These are phyloP conservation scores for Matsumyia berberina DNA, from an alignment of 2,888 invertebrate species.

Conservation along the genomic window DNA sequence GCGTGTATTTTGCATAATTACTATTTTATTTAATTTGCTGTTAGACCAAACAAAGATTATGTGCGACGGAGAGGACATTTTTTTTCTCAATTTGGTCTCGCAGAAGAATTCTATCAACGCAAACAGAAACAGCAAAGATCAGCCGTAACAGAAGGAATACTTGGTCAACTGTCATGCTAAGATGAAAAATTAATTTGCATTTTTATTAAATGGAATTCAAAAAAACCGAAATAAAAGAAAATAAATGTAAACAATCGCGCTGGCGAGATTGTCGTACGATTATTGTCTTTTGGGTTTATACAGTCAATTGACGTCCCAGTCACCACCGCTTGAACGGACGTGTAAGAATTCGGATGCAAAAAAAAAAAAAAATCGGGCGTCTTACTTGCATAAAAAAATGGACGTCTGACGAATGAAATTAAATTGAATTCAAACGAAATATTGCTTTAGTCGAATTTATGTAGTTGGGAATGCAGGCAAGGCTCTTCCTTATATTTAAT, in stretches of 20 bases:
- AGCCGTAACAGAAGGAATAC: not conserved
- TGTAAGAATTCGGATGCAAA: conserved; percentile 48
- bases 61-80: not conserved
- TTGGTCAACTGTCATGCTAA: conserved; percentile 14
- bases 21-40: not conserved
- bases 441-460: not conserved
- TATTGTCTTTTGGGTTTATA: conserved; percentile 7
- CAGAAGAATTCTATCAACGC: conserved; percentile 9
- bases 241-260: not conserved
- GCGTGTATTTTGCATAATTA: conserved; percentile 20
- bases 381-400: not conserved
- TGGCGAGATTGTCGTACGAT: not conserved
- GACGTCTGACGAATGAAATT: not conserved
- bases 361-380: not conserved
- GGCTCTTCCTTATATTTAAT: conserved; percentile 21
- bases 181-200: conserved; percentile 30
- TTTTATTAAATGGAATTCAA: conserved; percentile 11
- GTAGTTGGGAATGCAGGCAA: not conserved
- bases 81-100: not conserved
- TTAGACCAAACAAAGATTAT: conserved; percentile 2
- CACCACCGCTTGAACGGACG: conserved; percentile 18
- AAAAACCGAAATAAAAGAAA: conserved; percentile 13
- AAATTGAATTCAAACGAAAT: conserved; percentile 1
- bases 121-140: not conserved
- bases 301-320: conserved; percentile 38